phyloP scores from a whole-genome alignment of 2,888 invertebrate genomes.

The Athalia circularis region DNA sequence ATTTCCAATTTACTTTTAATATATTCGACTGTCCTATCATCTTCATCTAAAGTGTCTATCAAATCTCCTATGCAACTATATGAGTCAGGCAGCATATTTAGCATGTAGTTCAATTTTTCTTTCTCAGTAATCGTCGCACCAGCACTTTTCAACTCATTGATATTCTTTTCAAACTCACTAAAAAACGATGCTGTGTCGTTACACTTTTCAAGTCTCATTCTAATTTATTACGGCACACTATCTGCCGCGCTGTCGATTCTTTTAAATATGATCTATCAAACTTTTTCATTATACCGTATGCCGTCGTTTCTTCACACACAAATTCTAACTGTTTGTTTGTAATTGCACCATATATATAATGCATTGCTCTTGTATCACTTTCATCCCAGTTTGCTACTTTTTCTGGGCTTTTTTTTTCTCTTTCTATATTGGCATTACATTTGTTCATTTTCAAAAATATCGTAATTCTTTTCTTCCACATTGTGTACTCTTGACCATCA shows the following conservation, averaged over 20 bases:
- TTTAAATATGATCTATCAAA: constrained; percentile 49
- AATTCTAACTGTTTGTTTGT: constrained; percentile 49
- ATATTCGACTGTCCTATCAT: constrained; percentile 53
- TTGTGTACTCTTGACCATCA: constrained; percentile 26
- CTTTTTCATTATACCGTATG: constrained; percentile 49
- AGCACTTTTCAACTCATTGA: constrained; percentile 52
- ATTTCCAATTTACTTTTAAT: constrained; percentile 51
- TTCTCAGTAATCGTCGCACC: constrained; percentile 51
- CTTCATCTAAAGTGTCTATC: constrained; percentile 50
- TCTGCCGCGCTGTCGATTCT: constrained; percentile 49
- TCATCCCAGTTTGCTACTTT: constrained; percentile 36
- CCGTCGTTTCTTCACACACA: constrained; percentile 42
- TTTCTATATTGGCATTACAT: constrained; percentile 26
- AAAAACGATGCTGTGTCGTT: constrained; percentile 45
- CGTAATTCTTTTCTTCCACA: constrained; percentile 46
- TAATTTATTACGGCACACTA: constrained; percentile 49
- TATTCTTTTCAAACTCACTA: constrained; percentile 50
- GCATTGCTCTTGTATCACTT: constrained; percentile 40
- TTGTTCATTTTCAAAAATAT: constrained; percentile 43
- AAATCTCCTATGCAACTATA: constrained; percentile 54
- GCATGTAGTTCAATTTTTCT: constrained; percentile 55
- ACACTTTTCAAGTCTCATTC: constrained; percentile 48
- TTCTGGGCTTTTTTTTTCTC: constrained; percentile 30
- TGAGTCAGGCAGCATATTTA: constrained; percentile 50
- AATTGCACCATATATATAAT: constrained; percentile 45